Percentiles rank a stretch among this genome's conserved stretches.
Evolutionary conservation across 2,797 vertebrate species (phyloP).

Genomic region (Myotis pilosus): DNA sequence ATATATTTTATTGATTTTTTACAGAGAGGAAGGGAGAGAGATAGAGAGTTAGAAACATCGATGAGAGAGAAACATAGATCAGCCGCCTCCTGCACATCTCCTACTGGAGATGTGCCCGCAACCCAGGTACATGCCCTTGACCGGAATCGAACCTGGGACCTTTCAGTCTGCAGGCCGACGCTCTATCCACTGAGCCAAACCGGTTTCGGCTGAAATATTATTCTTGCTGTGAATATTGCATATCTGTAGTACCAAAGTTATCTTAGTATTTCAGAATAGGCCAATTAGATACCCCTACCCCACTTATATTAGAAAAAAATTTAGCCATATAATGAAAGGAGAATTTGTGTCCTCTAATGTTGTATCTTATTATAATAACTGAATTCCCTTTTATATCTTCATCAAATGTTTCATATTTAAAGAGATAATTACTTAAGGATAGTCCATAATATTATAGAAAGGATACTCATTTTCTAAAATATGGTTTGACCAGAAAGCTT

Average conservation of each 20-base stretch:
- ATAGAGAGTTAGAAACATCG: too few relatives aligned
- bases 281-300: neutral
- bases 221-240: neutral
- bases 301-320: neutral
- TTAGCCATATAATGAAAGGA: neutral
- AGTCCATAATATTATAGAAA: conserved; percentile 11
- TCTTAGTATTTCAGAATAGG: conserved; percentile 6
- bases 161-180: too few relatives aligned
- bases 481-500: conserved; percentile 49
- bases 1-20: too few relatives aligned
- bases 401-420: conserved; percentile 39
- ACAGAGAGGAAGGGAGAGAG: too few relatives aligned
- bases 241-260: neutral
- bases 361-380: conserved; percentile 21
- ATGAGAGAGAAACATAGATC: too few relatives aligned
- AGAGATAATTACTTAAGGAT: conserved; percentile 41
- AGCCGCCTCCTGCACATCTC: too few relatives aligned
- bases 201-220: neutral
- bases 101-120: too few relatives aligned
- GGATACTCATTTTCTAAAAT: conserved; percentile 41
- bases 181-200: too few relatives aligned
- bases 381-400: conserved; percentile 11
- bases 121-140: too few relatives aligned
- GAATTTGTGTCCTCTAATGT: neutral
- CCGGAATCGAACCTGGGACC: too few relatives aligned